Conservation (phyloP, 2,797 vertebrate genomes). For the Crocodylus rhombifer region DNA sequence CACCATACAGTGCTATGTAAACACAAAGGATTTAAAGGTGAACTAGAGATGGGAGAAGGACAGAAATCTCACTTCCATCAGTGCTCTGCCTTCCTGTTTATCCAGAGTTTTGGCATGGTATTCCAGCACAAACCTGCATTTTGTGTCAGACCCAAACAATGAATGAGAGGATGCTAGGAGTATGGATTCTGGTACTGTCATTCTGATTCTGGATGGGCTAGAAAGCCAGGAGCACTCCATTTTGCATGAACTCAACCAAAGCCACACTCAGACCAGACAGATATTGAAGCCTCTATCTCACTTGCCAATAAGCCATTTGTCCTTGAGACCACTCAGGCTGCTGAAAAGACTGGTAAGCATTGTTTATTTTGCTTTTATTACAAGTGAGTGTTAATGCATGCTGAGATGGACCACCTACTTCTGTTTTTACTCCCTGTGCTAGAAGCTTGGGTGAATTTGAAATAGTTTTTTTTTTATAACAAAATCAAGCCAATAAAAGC, state of each 20-base stretch:
- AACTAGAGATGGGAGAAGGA: rapidly evolving
- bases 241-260: too few relatives aligned
- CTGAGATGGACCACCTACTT: background rate
- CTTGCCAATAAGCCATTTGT: background rate
- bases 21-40: background rate
- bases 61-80: background rate
- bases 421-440: background rate
- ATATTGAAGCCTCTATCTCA: background rate
- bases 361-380: background rate
- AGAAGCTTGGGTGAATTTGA: background rate
- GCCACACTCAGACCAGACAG: background rate
- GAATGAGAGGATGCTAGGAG: background rate
- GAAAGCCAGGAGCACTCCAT: background rate
- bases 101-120: background rate
- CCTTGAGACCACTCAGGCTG: rapidly evolving
- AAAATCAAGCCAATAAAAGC: background rate
- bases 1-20: background rate
- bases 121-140: rapidly evolving
- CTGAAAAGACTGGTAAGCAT: rapidly evolving
- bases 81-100: background rate
- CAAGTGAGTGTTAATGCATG: rapidly evolving
- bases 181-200: background rate
- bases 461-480: background rate
- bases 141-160: background rate
- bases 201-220: background rate